Evolutionary conservation across 1,140 invertebrate genomes (phyloP), one percentile per base, ranked within the genome.

Genomic region (Solenopsis invicta): DNA sequence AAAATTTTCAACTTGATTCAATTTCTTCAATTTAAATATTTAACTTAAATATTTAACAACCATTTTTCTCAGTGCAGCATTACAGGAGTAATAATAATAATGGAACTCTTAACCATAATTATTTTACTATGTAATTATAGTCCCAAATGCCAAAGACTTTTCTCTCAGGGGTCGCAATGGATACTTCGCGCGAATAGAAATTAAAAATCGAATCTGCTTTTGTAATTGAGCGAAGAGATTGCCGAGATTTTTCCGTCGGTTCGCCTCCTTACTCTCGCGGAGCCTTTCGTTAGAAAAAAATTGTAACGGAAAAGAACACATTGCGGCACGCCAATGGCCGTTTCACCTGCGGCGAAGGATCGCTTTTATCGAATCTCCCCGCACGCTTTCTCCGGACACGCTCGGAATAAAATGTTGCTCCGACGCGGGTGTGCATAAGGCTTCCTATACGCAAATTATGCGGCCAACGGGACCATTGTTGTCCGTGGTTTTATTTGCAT

Each of bases 361-460:
- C 59, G 86, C 69, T 75, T 71, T 59, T 59, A 81, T 75, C 52
- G 50, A 59, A 72, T 62, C 66, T 67, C 48, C 59, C 56, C 62
- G 61, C 64, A 34, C 71, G 72, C 74, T 77, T 84, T 84, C 80
- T 84, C 80, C 54, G 69, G 80, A 84, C 80, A 84, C 69, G 80
- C 80, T 75, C 54, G 80, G 80, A 84, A 84, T 75, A 45, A 84
- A 84, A 75, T 84, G 80, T 84, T 72, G 45, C n/a, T 56, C 41
- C 50, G 21, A 21, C 54, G 8, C 50, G 77, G 45, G 34, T 29
- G 41, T n/a, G n/a, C 16, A 29, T 21, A 50, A 84, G 69, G 69
- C 69, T 74, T 84, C 80, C 80, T 50, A 18, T 75, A 50, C 80
- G 54, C 69, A 75, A 84, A 84, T 74, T 48, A 59, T 69, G 72